Conservation (phyloP, 2,888 invertebrate species). For the Drosophila neutralis region DNA sequence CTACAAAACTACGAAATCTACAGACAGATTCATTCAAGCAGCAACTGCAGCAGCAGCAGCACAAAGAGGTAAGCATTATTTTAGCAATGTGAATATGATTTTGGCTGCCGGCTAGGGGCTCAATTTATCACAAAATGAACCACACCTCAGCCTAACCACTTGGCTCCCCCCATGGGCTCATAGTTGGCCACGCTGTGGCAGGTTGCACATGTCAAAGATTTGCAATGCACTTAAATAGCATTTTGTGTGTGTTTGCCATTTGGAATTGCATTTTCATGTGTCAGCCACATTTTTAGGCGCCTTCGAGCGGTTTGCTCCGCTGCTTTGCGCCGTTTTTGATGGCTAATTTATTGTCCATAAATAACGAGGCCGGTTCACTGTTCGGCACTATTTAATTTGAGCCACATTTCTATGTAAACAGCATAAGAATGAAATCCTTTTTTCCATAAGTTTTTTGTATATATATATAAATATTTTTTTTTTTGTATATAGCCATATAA, state of each 20-base stretch:
- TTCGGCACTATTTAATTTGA: constrained; percentile 47
- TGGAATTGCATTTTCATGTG: constrained; percentile 81
- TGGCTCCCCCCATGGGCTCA: not conserved
- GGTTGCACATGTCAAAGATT: constrained; percentile 68
- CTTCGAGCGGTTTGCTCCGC: constrained; percentile 47
- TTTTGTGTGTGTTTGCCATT: constrained; percentile 54
- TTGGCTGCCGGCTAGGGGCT: constrained; percentile 71
- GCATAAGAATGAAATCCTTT: constrained; percentile 36
- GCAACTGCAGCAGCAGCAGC: constrained; percentile 3
- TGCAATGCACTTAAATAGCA: constrained; percentile 72
- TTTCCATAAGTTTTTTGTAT: not conserved
- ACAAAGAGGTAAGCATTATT: constrained; percentile 62
- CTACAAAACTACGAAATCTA: constrained; percentile 33
- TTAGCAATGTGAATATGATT: constrained; percentile 78
- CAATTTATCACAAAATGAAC: constrained; percentile 72
- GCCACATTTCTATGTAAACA: constrained; percentile 51
- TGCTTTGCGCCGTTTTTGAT: constrained; percentile 37
- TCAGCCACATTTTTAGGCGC: constrained; percentile 76
- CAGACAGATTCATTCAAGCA: constrained; percentile 42
- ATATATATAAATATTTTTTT: not conserved
- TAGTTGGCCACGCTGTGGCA: constrained; percentile 17
- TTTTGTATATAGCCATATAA: constrained; percentile 15
- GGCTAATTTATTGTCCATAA: constrained; percentile 57
- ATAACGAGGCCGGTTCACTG: constrained; percentile 25
- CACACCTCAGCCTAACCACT: constrained; percentile 19